A percentile compares a stretch with the other conserved stretches of the same genome.
These are phyloP conservation scores for Caenorhabditis elegans DNA, from an alignment of 1,140 invertebrate species.

Conservation along the genomic window WBcel235 BX284606.5:12483001-12483500, in stretches of 20 bases:
- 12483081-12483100: no score
- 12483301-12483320: not conserved
- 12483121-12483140: no score
- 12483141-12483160: no score
- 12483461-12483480: not conserved
- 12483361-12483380: not conserved
- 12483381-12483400: not conserved
- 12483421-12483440: constrained; percentile 8
- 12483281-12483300: constrained; percentile 3
- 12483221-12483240: not conserved
- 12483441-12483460: not conserved
- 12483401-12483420: not conserved
- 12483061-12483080: no score
- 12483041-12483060: no score
- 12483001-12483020: not conserved
- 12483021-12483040: no score
- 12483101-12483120: no score
- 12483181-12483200: no score
- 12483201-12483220: no score
- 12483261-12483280: not conserved
- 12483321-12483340: constrained; percentile 8
- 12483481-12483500: no score
- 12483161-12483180: no score
- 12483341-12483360: constrained; percentile 3
- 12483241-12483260: not conserved